phyloP scores from a whole-genome alignment of 2,888 invertebrate genomes.

The Andrena hattorfiana region DNA sequence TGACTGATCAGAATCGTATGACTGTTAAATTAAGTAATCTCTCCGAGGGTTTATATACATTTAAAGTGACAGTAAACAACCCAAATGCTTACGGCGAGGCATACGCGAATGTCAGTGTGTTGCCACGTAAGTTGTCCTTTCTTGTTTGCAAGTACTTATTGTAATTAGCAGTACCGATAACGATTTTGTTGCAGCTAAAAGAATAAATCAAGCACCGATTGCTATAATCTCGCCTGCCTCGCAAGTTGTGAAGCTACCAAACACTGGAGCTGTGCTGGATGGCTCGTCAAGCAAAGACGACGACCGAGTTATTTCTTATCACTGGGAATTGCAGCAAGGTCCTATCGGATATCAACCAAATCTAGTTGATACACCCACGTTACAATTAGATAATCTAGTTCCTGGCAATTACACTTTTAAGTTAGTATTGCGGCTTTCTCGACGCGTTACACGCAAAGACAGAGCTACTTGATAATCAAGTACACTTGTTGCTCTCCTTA shows the following conservation, averaged over 20 bases:
- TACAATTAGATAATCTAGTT: constrained; percentile 93
- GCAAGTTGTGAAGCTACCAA: constrained; percentile 95
- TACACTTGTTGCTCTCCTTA: constrained; percentile 68
- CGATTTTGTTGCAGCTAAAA: constrained; percentile 86
- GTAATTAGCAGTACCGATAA: constrained; percentile 1
- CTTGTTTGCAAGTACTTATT: background rate
- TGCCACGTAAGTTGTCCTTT: constrained; percentile 87
- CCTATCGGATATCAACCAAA: constrained; percentile 94
- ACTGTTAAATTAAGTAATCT: constrained; percentile 94
- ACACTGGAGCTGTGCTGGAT: constrained; percentile 95
- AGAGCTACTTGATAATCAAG: background rate
- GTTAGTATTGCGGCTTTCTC: constrained; percentile 73
- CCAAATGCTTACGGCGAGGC: constrained; percentile 92
- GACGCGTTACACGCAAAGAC: background rate
- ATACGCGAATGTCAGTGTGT: constrained; percentile 95
- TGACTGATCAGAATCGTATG: constrained; percentile 93
- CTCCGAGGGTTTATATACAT: constrained; percentile 94
- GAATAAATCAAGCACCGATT: constrained; percentile 93
- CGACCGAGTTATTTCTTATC: constrained; percentile 94
- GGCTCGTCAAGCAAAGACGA: constrained; percentile 93
- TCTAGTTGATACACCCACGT: constrained; percentile 91
- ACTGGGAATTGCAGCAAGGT: constrained; percentile 96
- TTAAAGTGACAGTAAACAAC: constrained; percentile 94
- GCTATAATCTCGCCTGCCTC: constrained; percentile 94
- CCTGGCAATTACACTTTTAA: constrained; percentile 97